These are phyloP conservation scores for Myrmophylax atrothorax DNA, from an alignment of 2,113 vertebrate genomes.

Conservation along the genomic window DNA sequence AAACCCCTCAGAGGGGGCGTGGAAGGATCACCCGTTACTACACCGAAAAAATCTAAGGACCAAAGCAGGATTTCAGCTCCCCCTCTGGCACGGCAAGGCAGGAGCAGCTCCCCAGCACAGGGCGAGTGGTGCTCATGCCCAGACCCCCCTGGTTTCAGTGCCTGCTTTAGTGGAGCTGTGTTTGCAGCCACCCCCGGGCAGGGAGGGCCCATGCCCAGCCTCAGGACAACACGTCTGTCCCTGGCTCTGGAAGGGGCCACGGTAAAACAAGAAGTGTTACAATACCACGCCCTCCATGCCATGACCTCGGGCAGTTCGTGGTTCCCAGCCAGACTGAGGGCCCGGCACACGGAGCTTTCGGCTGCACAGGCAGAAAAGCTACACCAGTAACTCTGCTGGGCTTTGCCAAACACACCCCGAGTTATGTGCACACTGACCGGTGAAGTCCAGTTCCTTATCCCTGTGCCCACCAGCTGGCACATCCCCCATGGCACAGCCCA, in stretches of 20 bases:
- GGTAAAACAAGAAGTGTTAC: not conserved
- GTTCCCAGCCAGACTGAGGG: not conserved
- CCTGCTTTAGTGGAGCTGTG: rapidly evolving
- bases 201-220: not conserved
- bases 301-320: not conserved
- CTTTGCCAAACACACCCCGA: not conserved
- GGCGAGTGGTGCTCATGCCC: not conserved
- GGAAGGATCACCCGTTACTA: not conserved
- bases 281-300: not conserved
- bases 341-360: rapidly evolving
- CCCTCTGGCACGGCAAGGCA: rapidly evolving
- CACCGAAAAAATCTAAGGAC: not conserved
- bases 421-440: not conserved
- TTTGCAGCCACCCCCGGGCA: not conserved
- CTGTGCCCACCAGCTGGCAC: rapidly evolving
- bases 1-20: not conserved
- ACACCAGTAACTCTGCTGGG: not conserved
- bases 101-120: rapidly evolving
- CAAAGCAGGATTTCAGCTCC: not conserved
- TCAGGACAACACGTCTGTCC: not conserved
- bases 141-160: not conserved
- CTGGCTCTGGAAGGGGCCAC: not conserved
- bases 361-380: not conserved
- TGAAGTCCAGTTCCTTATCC: not conserved
- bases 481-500: rapidly evolving